Percentiles rank a stretch among this genome's conserved stretches.
Evolutionary conservation across 1,140 invertebrate species (phyloP).

Genomic region (Pseudomyrmex flavicornis): DNA sequence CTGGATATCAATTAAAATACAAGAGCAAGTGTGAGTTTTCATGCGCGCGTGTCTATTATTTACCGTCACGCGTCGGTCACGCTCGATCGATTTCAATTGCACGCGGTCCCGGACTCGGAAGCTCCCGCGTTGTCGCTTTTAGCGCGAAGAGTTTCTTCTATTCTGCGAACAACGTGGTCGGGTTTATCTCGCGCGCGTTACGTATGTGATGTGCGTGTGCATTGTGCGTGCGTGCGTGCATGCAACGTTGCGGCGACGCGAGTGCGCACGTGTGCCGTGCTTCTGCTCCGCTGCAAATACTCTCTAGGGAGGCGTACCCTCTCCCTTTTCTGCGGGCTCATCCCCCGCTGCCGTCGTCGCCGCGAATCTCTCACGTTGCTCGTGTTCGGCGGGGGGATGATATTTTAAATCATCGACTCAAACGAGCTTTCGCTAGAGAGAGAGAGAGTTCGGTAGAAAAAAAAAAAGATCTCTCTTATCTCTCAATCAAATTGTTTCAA

Average conservation of each 20-base stretch:
- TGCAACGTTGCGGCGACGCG: background rate
- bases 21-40: conserved; percentile 28
- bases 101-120: background rate
- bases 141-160: conserved; percentile 7
- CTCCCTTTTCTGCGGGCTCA: conserved; percentile 32
- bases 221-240: background rate
- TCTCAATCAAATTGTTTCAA: background rate
- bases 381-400: background rate
- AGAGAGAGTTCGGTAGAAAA: background rate
- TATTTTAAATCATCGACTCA: conserved; percentile 38
- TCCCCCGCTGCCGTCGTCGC: background rate
- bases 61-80: background rate
- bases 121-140: background rate
- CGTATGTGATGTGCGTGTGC: background rate
- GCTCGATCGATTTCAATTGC: conserved; percentile 8
- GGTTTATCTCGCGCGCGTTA: conserved; percentile 27
- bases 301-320: conserved; percentile 51
- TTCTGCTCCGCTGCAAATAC: conserved; percentile 53
- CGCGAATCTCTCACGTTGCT: conserved; percentile 35
- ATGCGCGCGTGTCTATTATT: conserved; percentile 16
- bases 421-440: conserved; percentile 14
- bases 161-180: conserved; percentile 7
- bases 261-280: conserved; percentile 20
- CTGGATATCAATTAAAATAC: no score
- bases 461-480: background rate